A percentile compares a stretch with the other conserved stretches of the same genome.
Evolutionary conservation across 2,888 invertebrate genomes (phyloP).

Genomic region (Acronicta aceris): DNA sequence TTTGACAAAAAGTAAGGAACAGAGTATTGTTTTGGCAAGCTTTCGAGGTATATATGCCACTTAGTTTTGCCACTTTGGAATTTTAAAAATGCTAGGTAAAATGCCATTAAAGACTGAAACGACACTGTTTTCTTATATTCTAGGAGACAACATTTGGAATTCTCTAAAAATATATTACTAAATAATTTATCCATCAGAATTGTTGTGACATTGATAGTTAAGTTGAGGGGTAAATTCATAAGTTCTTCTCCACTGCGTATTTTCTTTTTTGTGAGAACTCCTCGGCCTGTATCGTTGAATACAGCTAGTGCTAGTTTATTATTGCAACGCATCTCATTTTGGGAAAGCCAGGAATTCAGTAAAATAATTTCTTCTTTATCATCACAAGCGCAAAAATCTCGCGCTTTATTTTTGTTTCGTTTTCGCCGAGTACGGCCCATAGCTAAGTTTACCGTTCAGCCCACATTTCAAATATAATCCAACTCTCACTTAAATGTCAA

Average conservation of each 20-base stretch:
- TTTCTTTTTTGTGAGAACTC: conserved; percentile 90
- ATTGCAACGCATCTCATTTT: conserved; percentile 88
- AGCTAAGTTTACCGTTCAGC: conserved; percentile 7
- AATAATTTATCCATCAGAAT: conserved; percentile 86
- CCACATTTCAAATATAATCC: conserved; percentile 15
- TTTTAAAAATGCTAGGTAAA: conserved; percentile 92
- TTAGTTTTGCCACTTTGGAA: conserved; percentile 86
- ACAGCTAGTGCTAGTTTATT: conserved; percentile 88
- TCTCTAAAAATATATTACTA: conserved; percentile 84
- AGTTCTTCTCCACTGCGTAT: conserved; percentile 89
- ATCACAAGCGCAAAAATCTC: conserved; percentile 76
- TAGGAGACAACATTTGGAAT: conserved; percentile 80
- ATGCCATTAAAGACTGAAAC: conserved; percentile 92
- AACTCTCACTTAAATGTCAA: no score
- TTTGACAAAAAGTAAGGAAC: conserved; percentile 92
- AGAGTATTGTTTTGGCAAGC: conserved; percentile 91
- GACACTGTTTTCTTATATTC: conserved; percentile 79
- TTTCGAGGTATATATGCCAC: conserved; percentile 91
- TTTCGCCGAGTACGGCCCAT: conserved; percentile 88
- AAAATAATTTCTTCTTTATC: conserved; percentile 76
- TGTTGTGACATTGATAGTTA: conserved; percentile 90
- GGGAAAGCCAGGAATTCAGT: conserved; percentile 87
- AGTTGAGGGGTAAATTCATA: conserved; percentile 89
- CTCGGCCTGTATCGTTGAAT: conserved; percentile 92
- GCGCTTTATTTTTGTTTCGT: conserved; percentile 71